phyloP scores from a whole-genome alignment of 2,797 vertebrate genomes.

The Geotrypetes seraphini region DNA sequence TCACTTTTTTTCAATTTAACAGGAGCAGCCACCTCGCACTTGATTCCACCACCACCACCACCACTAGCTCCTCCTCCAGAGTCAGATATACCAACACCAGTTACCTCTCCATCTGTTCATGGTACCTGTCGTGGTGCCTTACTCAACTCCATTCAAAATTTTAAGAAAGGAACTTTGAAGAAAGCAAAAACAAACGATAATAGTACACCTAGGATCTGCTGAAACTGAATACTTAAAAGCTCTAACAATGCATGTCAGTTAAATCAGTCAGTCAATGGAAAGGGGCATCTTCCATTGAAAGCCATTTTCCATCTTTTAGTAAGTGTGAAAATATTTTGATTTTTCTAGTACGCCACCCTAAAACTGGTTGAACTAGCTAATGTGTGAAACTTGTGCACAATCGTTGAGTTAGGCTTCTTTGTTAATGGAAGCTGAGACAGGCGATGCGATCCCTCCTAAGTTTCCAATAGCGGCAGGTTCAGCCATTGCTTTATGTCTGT shows the following conservation, averaged over 20 bases:
- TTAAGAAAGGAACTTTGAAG: slow-evolving; percentile 85
- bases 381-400: too few relatives aligned
- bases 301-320: too few relatives aligned
- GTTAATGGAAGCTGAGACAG: too few relatives aligned
- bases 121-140: slow-evolving; percentile 64
- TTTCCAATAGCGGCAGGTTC: too few relatives aligned
- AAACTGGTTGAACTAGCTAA: too few relatives aligned
- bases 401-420: too few relatives aligned
- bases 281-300: too few relatives aligned
- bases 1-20: slow-evolving; percentile 19
- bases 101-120: slow-evolving; percentile 26
- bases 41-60: slow-evolving; percentile 49
- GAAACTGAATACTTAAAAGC: too few relatives aligned
- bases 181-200: slow-evolving; percentile 63
- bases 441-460: too few relatives aligned
- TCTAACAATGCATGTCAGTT: slow-evolving; percentile 1
- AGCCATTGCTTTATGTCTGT: too few relatives aligned
- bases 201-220: slow-evolving; percentile 66
- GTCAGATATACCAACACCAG: slow-evolving; percentile 23
- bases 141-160: slow-evolving; percentile 88
- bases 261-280: not conserved
- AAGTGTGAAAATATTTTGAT: too few relatives aligned
- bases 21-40: slow-evolving; percentile 53
- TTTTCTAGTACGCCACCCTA: too few relatives aligned
- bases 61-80: slow-evolving; percentile 32